These are phyloP conservation scores for Eupithecia dodoneata DNA, from an alignment of 2,888 invertebrate species.

Conservation along the genomic window DNA sequence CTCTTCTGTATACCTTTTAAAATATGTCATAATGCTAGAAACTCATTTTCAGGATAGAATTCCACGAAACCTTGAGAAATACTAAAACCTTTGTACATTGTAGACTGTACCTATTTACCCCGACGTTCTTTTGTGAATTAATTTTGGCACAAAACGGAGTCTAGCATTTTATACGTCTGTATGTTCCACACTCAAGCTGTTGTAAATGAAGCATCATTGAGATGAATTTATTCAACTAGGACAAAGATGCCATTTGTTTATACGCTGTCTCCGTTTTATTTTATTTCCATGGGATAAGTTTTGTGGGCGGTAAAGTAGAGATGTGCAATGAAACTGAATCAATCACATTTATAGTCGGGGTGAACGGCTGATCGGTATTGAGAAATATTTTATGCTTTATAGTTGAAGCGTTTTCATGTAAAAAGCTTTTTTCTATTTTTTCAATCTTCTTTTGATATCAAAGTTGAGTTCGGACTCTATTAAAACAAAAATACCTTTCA, in stretches of 20 bases:
- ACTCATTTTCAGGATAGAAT: neutral
- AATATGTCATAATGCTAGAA: neutral
- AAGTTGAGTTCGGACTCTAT: neutral
- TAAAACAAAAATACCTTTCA: neutral
- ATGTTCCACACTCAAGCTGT: conserved; percentile 35
- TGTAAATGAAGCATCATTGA: conserved; percentile 40
- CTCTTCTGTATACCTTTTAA: neutral
- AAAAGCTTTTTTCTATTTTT: neutral
- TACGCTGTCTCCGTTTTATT: conserved; percentile 36
- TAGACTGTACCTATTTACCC: conserved; percentile 1
- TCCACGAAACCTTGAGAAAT: neutral
- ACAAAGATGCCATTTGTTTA: conserved; percentile 39
- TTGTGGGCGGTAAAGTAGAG: conserved; percentile 33
- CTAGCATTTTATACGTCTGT: conserved; percentile 28
- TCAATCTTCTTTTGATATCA: neutral
- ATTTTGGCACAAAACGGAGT: conserved; percentile 15
- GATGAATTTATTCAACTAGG: conserved; percentile 42
- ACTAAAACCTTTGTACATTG: conserved; percentile 9
- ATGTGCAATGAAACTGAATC: conserved; percentile 27
- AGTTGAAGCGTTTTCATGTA: neutral
- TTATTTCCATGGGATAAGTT: conserved; percentile 29
- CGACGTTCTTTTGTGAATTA: conserved; percentile 11
- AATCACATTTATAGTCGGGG: conserved; percentile 16
- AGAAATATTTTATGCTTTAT: neutral
- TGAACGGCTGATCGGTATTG: neutral